Percentiles rank a stretch among this genome's conserved stretches.
phyloP scores from a whole-genome alignment of 2,888 invertebrate genomes.

The Nomada lathburiana region DNA sequence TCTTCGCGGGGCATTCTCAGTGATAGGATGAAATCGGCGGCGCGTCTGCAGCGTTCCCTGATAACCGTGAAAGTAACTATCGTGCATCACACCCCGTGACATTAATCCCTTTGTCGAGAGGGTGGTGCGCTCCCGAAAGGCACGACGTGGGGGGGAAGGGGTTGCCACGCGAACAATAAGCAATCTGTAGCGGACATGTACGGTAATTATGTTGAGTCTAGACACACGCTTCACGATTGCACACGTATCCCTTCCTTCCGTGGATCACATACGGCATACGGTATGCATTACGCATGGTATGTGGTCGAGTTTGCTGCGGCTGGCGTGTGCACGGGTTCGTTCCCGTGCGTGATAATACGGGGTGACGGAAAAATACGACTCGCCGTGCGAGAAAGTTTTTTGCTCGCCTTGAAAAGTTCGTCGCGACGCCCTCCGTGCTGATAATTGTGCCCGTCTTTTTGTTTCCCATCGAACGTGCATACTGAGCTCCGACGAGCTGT shows the following conservation, averaged over 20 bases:
- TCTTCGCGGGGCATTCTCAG: conserved; percentile 20
- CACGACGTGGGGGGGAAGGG: background rate
- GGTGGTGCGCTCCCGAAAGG: background rate
- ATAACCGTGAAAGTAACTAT: conserved; percentile 69
- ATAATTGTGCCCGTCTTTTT: conserved; percentile 2
- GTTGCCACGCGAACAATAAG: conserved; percentile 63
- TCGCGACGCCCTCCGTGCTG: conserved; percentile 3
- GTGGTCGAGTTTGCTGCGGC: conserved; percentile 52
- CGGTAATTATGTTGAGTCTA: conserved; percentile 70
- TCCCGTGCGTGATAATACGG: conserved; percentile 40
- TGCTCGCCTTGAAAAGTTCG: conserved; percentile 15
- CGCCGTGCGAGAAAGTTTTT: conserved; percentile 13
- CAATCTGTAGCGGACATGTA: conserved; percentile 62
- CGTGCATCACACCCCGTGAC: conserved; percentile 53
- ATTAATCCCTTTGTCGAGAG: conserved; percentile 52
- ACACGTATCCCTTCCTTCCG: conserved; percentile 29
- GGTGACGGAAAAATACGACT: conserved; percentile 38
- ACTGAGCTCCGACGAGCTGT: background rate
- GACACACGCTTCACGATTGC: conserved; percentile 63
- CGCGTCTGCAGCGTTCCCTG: conserved; percentile 41
- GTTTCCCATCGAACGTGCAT: background rate
- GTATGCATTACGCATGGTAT: conserved; percentile 65
- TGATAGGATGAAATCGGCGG: conserved; percentile 35
- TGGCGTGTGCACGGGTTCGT: conserved; percentile 9
- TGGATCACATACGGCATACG: conserved; percentile 66